phyloP scores from a whole-genome alignment of 2,888 invertebrate species.

The Andrena minutula region DNA sequence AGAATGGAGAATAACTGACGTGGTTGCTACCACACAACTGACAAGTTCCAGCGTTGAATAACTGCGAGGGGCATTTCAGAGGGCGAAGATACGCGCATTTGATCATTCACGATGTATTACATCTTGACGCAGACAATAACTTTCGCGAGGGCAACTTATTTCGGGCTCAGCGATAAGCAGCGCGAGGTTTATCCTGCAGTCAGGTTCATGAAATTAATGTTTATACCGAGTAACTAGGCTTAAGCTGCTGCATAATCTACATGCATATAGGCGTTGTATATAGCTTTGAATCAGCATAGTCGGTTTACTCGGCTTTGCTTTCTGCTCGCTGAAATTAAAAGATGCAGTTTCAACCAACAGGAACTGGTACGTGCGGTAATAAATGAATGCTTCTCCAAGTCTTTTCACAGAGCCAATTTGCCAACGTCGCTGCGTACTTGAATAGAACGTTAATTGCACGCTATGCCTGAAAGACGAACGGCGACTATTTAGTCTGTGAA shows the following conservation, averaged over 20 bases:
- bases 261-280: not conserved
- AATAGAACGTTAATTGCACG: slow-evolving; percentile 13
- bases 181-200: not conserved
- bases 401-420: not conserved
- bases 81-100: not conserved
- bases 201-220: not conserved
- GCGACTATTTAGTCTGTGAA: no score
- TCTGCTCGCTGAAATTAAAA: slow-evolving; percentile 1
- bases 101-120: not conserved
- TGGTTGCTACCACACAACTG: not conserved
- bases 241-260: not conserved
- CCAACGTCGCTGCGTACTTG: not conserved
- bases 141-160: not conserved
- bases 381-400: not conserved
- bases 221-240: not conserved
- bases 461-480: not conserved
- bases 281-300: not conserved
- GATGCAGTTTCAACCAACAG: not conserved
- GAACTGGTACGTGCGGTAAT: slow-evolving; percentile 5
- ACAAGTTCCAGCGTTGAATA: not conserved
- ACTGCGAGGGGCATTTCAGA: not conserved
- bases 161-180: not conserved
- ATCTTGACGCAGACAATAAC: not conserved
- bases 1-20: not conserved
- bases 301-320: not conserved